Conservation (phyloP, 2,888 invertebrate species). For the Dryadula phaetusa region DNA sequence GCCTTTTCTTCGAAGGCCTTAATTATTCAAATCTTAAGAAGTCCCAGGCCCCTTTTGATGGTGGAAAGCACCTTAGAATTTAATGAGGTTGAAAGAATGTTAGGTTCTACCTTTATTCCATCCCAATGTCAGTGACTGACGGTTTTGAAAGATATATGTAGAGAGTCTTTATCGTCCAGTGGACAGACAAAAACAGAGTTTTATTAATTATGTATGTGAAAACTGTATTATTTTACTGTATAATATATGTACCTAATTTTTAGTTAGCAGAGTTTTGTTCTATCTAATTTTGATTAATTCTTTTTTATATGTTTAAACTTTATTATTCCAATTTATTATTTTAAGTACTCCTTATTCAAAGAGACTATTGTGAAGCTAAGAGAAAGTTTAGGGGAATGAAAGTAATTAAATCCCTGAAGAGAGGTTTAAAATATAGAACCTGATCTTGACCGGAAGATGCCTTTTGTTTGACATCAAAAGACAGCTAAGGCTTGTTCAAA, state of each 20-base stretch:
- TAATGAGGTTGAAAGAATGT: constrained; percentile 20
- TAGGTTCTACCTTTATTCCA: no score
- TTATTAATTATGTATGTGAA: no score
- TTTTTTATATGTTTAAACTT: not conserved
- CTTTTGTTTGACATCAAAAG: constrained; percentile 28
- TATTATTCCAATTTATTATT: constrained; percentile 6
- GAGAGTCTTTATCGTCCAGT: not conserved
- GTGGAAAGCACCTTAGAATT: constrained; percentile 25
- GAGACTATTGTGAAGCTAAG: constrained; percentile 13
- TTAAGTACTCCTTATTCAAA: constrained; percentile 3
- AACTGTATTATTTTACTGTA: no score
- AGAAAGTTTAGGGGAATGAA: constrained; percentile 19
- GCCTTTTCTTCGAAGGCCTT: constrained; percentile 31
- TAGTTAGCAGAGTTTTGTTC: no score
- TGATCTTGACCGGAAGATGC: constrained; percentile 19
- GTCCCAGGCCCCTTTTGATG: constrained; percentile 21
- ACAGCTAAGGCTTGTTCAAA: constrained; percentile 16
- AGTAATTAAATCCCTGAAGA: constrained; percentile 23
- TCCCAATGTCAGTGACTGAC: not conserved
- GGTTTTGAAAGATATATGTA: not conserved
- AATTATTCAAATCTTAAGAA: constrained; percentile 36
- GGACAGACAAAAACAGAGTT: no score
- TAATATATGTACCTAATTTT: no score
- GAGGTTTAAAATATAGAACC: constrained; percentile 19
- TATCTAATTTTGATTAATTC: not conserved